These are phyloP conservation scores for Philereme vetulata DNA, from an alignment of 2,888 invertebrate genomes.

Conservation along the genomic window DNA sequence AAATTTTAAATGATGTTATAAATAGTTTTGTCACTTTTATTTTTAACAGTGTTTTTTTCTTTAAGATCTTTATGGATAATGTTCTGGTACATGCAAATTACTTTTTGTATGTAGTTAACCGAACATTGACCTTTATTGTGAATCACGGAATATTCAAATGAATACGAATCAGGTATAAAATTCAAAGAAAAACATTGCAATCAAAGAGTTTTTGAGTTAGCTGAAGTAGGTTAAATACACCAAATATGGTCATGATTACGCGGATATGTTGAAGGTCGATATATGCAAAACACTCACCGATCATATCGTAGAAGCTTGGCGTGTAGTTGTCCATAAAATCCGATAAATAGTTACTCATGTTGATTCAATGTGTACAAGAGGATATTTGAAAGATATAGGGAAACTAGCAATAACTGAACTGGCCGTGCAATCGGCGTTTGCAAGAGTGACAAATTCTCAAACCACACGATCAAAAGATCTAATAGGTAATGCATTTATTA, in stretches of 20 bases:
- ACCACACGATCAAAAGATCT: slow-evolving; percentile 40
- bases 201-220: not conserved
- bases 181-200: too few species aligned
- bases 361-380: slow-evolving; percentile 19
- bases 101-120: too few species aligned
- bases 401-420: slow-evolving; percentile 4
- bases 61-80: too few species aligned
- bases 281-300: slow-evolving; percentile 62
- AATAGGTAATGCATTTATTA: slow-evolving; percentile 51
- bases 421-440: not conserved
- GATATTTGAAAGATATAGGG: not conserved
- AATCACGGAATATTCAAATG: too few species aligned
- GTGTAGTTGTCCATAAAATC: slow-evolving; percentile 71
- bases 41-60: too few species aligned
- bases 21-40: too few species aligned
- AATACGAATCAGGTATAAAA: too few species aligned
- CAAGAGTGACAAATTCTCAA: slow-evolving; percentile 21
- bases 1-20: too few species aligned
- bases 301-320: slow-evolving; percentile 70
- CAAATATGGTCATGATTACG: not conserved
- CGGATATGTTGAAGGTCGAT: slow-evolving; percentile 6
- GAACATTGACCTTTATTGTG: too few species aligned
- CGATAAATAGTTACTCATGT: slow-evolving; percentile 64
- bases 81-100: too few species aligned
- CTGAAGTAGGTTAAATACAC: slow-evolving; percentile 2